These are phyloP conservation scores for Spialia ferax DNA, from an alignment of 2,888 invertebrate species.

Conservation along the genomic window DNA sequence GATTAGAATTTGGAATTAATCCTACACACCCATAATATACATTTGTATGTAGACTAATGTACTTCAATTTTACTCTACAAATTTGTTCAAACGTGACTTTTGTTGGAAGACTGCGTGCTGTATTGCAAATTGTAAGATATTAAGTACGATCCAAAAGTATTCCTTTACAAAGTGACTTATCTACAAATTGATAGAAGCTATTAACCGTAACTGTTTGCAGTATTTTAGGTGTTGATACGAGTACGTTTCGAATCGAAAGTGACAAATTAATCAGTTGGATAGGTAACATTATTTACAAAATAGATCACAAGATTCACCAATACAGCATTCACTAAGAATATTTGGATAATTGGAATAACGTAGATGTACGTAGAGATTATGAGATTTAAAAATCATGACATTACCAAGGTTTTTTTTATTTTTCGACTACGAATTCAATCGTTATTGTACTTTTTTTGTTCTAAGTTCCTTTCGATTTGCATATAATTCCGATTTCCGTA, in stretches of 20 bases:
- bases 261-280: conserved; percentile 23
- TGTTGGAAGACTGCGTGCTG: neutral
- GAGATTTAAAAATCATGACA: neutral
- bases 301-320: neutral
- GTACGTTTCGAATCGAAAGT: conserved; percentile 10
- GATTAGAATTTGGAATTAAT: too few species aligned
- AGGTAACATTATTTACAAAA: conserved; percentile 26
- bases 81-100: neutral
- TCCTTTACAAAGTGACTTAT: neutral
- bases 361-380: too few species aligned
- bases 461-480: too few species aligned
- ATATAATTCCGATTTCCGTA: neutral
- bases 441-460: too few species aligned
- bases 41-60: too few species aligned
- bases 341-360: neutral
- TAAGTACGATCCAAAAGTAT: neutral
- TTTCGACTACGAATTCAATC: too few species aligned
- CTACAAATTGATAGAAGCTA: conserved; percentile 12
- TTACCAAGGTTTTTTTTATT: too few species aligned
- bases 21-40: too few species aligned
- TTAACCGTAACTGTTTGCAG: conserved; percentile 13
- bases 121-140: neutral
- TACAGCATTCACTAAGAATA: neutral
- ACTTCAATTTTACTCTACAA: too few species aligned
- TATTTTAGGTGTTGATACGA: conserved; percentile 27